Percentiles rank a stretch among this genome's conserved stretches.
Conservation (phyloP, 2,888 invertebrate genomes). For the Ophion ventricosus region DNA sequence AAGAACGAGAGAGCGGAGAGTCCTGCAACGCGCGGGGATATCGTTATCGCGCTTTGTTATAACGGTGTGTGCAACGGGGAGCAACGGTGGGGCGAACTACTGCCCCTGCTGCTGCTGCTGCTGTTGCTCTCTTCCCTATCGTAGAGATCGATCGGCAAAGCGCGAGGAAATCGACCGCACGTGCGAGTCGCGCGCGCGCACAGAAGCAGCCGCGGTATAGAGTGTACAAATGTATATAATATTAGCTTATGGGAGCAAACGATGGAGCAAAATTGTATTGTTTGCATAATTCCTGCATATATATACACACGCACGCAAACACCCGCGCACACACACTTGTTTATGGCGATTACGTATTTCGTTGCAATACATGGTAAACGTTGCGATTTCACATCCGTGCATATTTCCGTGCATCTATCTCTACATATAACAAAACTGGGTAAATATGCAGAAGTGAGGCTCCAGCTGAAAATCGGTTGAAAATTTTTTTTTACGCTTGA, state of each 20-base stretch:
- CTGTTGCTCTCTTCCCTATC: constrained; percentile 38
- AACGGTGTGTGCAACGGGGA: constrained; percentile 48
- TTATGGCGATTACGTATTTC: no score
- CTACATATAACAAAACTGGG: no score
- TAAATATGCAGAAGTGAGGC: no score
- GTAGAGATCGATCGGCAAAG: constrained; percentile 43
- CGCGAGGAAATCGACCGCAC: constrained; percentile 68
- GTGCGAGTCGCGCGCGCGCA: constrained; percentile 64
- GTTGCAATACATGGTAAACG: no score
- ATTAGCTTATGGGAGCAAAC: constrained; percentile 18
- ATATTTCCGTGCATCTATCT: no score
- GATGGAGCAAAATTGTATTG: not conserved
- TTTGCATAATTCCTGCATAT: no score
- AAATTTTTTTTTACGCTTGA: no score
- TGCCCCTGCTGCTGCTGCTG: no score
- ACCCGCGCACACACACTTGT: no score
- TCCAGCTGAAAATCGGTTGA: no score
- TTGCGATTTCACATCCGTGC: no score
- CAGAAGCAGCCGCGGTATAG: constrained; percentile 49
- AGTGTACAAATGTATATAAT: not conserved
- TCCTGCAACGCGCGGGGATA: constrained; percentile 18
- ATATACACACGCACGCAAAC: no score
- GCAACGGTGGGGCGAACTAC: constrained; percentile 1
- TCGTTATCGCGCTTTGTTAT: constrained; percentile 62
- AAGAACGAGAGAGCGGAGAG: constrained; percentile 3